These are phyloP conservation scores for Setophaga kirtlandii DNA, from an alignment of 2,113 vertebrate genomes.

Conservation along the genomic window DNA sequence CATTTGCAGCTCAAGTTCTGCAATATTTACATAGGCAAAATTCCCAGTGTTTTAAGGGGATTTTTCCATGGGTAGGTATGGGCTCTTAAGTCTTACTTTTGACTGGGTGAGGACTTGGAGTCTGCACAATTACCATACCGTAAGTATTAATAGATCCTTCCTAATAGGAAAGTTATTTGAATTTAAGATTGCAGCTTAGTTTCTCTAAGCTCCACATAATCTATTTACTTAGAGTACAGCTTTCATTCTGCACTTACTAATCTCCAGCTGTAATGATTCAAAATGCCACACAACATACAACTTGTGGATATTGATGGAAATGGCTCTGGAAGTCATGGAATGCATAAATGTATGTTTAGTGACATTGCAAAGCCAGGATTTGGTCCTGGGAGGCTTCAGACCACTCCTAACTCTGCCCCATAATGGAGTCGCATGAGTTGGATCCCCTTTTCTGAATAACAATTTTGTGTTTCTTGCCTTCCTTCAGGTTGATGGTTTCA, in stretches of 20 bases:
- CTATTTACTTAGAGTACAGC: background rate
- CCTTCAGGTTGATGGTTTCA: background rate
- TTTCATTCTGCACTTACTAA: constrained; percentile 13
- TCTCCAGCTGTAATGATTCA: constrained; percentile 11
- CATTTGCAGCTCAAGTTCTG: background rate
- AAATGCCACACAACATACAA: background rate
- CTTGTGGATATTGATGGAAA: background rate
- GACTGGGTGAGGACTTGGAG: constrained; percentile 7
- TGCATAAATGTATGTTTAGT: background rate
- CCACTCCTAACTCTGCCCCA: background rate
- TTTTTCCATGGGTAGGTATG: constrained; percentile 19
- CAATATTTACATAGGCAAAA: constrained; percentile 1
- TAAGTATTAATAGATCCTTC: constrained; percentile 56
- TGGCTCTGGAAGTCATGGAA: background rate
- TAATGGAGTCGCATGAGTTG: background rate
- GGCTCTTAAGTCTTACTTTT: background rate
- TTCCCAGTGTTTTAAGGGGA: constrained; percentile 5
- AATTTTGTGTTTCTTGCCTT: background rate
- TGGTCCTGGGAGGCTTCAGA: background rate
- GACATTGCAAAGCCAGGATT: background rate
- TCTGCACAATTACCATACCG: background rate
- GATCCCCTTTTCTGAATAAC: background rate
- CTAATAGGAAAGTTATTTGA: constrained; percentile 56
- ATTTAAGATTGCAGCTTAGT: constrained; percentile 39
- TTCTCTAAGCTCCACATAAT: constrained; percentile 45